Conservation (phyloP, 2,888 invertebrate species). For the Hirtodrosophila histrioides region DNA sequence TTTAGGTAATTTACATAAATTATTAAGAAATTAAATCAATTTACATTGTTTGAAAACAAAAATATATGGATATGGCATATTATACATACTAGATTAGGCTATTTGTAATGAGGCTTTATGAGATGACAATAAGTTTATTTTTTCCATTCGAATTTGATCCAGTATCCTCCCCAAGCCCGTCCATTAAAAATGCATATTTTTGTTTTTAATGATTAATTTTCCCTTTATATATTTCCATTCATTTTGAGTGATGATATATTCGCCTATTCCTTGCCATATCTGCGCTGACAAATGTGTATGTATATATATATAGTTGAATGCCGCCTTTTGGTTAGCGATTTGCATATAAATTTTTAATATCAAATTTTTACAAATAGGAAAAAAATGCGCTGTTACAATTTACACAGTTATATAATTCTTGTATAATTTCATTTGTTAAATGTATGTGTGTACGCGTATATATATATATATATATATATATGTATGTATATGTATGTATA, state of each 20-base stretch:
- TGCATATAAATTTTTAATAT: constrained; percentile 75
- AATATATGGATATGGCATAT: constrained; percentile 12
- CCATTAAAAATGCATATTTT: constrained; percentile 6
- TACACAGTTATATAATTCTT: constrained; percentile 51
- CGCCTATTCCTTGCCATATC: constrained; percentile 54
- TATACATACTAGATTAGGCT: constrained; percentile 6
- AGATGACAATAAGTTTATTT: constrained; percentile 3
- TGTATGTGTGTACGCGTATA: constrained; percentile 46
- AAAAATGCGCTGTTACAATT: constrained; percentile 69
- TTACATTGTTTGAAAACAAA: constrained; percentile 50
- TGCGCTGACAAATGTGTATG: constrained; percentile 43
- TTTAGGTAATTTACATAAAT: constrained; percentile 74
- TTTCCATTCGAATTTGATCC: neutral
- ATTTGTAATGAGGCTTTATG: neutral
- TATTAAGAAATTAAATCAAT: constrained; percentile 57
- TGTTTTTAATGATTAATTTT: constrained; percentile 62
- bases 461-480: constrained; percentile 4
- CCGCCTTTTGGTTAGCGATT: constrained; percentile 35
- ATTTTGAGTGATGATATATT: constrained; percentile 68
- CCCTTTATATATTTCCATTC: constrained; percentile 70
- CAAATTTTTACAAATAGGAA: constrained; percentile 76
- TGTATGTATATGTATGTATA: constrained; percentile 15
- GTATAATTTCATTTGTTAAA: constrained; percentile 59
- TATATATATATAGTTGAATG: constrained; percentile 41
- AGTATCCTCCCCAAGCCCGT: too few species aligned